Percentiles rank a stretch among this genome's conserved stretches.
Conservation (phyloP, 2,888 invertebrate species). For the Actias luna region DNA sequence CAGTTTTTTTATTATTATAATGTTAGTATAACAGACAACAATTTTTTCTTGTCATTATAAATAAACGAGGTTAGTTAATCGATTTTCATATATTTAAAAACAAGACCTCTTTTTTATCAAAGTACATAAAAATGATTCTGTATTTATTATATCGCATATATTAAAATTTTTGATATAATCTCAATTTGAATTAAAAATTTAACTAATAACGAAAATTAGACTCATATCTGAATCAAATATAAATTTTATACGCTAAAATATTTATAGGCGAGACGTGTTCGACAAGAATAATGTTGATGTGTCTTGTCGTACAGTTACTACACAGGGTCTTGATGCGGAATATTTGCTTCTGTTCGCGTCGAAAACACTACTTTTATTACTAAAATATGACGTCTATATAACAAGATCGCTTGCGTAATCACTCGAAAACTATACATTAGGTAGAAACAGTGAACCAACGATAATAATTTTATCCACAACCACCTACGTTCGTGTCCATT, state of each 20-base stretch:
- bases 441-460: slow-evolving; percentile 1
- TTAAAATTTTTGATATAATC: no score
- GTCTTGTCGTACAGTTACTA: slow-evolving; percentile 19
- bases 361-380: slow-evolving; percentile 17
- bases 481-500: slow-evolving; percentile 6
- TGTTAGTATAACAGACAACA: background rate
- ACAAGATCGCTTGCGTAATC: slow-evolving; percentile 14
- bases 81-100: background rate
- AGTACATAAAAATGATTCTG: background rate
- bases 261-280: slow-evolving; percentile 21
- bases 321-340: slow-evolving; percentile 13
- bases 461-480: slow-evolving; percentile 12
- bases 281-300: slow-evolving; percentile 19
- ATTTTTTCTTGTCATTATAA: background rate
- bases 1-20: background rate
- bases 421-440: slow-evolving; percentile 14
- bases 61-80: background rate
- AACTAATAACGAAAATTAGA: background rate
- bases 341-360: slow-evolving; percentile 20
- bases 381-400: slow-evolving; percentile 16
- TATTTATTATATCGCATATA: no score
- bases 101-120: background rate
- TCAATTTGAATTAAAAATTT: no score
- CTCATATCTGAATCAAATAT: slow-evolving; percentile 8
- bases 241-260: slow-evolving; percentile 19